These are phyloP conservation scores for Gobius niger DNA, from an alignment of 2,113 vertebrate species.

Conservation along the genomic window DNA sequence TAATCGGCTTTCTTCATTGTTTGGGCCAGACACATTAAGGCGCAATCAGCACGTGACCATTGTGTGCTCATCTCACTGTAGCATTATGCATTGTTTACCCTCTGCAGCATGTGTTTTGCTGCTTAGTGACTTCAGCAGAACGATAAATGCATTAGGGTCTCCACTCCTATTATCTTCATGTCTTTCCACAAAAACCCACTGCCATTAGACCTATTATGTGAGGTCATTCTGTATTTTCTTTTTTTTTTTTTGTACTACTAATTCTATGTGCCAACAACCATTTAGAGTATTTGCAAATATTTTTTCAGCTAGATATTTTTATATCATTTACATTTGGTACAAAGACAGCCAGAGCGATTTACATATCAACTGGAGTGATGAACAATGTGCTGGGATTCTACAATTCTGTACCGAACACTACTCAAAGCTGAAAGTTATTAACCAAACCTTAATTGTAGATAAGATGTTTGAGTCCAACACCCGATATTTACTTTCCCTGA, in stretches of 20 bases:
- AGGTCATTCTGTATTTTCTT: slow-evolving; percentile 42
- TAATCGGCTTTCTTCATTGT: slow-evolving; percentile 76
- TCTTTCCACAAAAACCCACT: slow-evolving; percentile 22
- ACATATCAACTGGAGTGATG: no score
- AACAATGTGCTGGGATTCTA: no score
- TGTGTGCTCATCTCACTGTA: slow-evolving; percentile 67
- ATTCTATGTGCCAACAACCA: no score
- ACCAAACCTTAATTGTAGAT: no score
- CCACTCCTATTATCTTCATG: slow-evolving; percentile 34
- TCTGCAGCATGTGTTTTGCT: slow-evolving; percentile 65
- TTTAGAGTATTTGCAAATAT: no score
- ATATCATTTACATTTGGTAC: no score
- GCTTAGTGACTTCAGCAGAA: slow-evolving; percentile 42
- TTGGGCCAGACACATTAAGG: slow-evolving; percentile 73
- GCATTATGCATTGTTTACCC: slow-evolving; percentile 61
- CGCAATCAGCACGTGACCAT: slow-evolving; percentile 68
- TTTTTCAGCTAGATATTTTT: no score
- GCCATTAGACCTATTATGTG: slow-evolving; percentile 11
- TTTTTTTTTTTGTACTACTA: background rate
- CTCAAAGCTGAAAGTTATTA: no score
- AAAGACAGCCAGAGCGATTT: no score
- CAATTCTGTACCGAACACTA: no score
- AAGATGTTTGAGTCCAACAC: background rate
- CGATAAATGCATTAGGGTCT: slow-evolving; percentile 44
- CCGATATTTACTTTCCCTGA: slow-evolving; percentile 40